phyloP scores from a whole-genome alignment of 2,888 invertebrate species.

The Metacarcinus magister region DNA sequence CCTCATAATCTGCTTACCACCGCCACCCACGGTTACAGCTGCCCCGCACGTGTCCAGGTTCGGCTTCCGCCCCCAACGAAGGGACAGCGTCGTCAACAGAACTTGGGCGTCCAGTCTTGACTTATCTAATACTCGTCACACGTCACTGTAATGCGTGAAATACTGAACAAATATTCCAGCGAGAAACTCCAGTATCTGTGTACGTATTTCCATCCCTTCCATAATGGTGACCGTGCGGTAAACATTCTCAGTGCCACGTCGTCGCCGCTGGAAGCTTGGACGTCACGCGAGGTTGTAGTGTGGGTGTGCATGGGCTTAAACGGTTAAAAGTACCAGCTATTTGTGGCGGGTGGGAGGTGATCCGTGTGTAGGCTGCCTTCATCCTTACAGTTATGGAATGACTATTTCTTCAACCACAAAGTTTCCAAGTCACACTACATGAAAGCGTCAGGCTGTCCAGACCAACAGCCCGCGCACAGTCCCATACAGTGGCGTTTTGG shows the following conservation, averaged over 20 bases:
- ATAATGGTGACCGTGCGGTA: not conserved
- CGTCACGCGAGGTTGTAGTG: not conserved
- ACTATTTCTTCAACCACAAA: not conserved
- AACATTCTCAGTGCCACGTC: not conserved
- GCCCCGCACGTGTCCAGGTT: not conserved
- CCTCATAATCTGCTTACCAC: not conserved
- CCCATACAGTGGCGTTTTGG: not conserved
- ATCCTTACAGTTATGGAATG: not conserved
- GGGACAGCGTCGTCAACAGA: not conserved
- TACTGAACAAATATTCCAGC: not conserved
- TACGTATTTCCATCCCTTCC: not conserved
- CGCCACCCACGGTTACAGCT: constrained; percentile 22
- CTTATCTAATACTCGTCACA: not conserved
- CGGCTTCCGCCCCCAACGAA: not conserved
- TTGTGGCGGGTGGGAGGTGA: not conserved
- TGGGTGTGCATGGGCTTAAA: not conserved
- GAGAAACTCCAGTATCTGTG: not conserved
- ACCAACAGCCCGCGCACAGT: not conserved
- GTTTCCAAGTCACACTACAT: not conserved
- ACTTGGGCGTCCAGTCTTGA: constrained; percentile 36
- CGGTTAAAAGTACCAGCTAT: not conserved
- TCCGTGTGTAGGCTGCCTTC: not conserved
- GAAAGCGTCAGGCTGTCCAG: not conserved
- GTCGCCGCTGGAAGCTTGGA: not conserved
- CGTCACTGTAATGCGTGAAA: constrained; percentile 8